A percentile compares a stretch with the other conserved stretches of the same genome.
phyloP scores from a whole-genome alignment of 2,888 invertebrate species.

The Meganola albula region DNA sequence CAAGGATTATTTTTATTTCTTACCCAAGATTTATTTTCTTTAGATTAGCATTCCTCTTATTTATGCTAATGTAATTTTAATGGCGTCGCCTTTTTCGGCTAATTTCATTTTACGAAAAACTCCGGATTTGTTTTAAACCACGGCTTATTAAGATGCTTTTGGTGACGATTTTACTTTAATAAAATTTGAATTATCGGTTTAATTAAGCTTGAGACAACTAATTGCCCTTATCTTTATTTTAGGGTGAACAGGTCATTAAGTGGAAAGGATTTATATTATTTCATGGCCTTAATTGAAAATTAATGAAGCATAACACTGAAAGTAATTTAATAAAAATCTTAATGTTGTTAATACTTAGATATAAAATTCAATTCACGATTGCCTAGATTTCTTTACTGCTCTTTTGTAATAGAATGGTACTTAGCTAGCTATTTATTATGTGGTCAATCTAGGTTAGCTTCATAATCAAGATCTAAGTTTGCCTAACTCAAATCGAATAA shows the following conservation, averaged over 20 bases:
- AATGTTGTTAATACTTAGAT: too few species aligned
- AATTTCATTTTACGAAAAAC: conserved; percentile 74
- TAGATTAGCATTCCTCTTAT: conserved; percentile 76
- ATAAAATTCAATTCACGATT: too few species aligned
- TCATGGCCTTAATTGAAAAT: too few species aligned
- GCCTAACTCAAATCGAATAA: too few species aligned
- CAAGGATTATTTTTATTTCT: conserved; percentile 71
- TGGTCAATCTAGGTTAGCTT: too few species aligned
- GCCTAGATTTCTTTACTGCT: too few species aligned
- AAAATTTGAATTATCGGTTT: conserved; percentile 59
- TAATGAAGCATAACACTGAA: too few species aligned
- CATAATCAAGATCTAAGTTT: too few species aligned
- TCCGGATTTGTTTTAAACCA: conserved; percentile 67
- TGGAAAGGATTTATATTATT: not conserved
- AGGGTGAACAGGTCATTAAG: conserved; percentile 26
- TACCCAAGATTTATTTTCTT: conserved; percentile 70
- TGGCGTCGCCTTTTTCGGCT: conserved; percentile 72
- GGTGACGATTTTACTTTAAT: conserved; percentile 57
- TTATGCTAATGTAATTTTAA: conserved; percentile 79
- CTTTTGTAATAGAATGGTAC: too few species aligned
- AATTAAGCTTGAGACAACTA: conserved; percentile 32
- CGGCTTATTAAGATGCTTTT: conserved; percentile 62
- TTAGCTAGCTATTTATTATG: too few species aligned
- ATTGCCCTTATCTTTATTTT: conserved; percentile 29
- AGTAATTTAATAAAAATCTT: too few species aligned